A percentile compares a stretch with the other conserved stretches of the same genome.
These are phyloP conservation scores for Bursaphelenchus mucronatus DNA, from an alignment of 1,140 invertebrate genomes.

Conservation along the genomic window DNA sequence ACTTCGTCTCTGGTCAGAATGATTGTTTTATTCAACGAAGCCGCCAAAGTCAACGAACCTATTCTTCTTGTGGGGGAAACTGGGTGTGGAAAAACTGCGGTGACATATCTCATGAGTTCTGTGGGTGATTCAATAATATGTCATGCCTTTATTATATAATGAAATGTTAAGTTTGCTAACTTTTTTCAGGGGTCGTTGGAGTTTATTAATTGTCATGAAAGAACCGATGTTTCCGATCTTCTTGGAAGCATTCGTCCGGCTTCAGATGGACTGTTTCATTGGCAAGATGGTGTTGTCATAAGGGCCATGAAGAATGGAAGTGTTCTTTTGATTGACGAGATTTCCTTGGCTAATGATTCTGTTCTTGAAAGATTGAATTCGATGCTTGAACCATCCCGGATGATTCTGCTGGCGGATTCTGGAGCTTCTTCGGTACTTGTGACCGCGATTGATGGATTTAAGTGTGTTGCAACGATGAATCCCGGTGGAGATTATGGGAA, in stretches of 20 bases:
- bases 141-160: not conserved
- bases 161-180: not conserved
- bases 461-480: slow-evolving; percentile 98
- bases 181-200: slow-evolving; percentile 63
- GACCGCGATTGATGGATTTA: slow-evolving; percentile 74
- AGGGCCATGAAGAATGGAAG: slow-evolving; percentile 78
- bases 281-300: slow-evolving; percentile 92
- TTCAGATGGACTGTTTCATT: slow-evolving; percentile 77
- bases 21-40: slow-evolving; percentile 81
- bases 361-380: slow-evolving; percentile 95
- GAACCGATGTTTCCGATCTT: slow-evolving; percentile 95
- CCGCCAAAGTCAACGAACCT: slow-evolving; percentile 85
- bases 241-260: slow-evolving; percentile 83
- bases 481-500: slow-evolving; percentile 99
- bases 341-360: slow-evolving; percentile 96
- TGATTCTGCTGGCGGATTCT: slow-evolving; percentile 74
- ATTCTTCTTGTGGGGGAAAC: slow-evolving; percentile 93
- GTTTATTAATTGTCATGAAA: slow-evolving; percentile 94
- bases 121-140: not conserved
- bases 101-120: slow-evolving; percentile 4
- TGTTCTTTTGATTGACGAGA: slow-evolving; percentile 93
- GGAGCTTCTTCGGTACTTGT: slow-evolving; percentile 65
- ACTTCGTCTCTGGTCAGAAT: slow-evolving; percentile 71
- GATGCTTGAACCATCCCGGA: slow-evolving; percentile 86
- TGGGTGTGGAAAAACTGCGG: slow-evolving; percentile 70